Evolutionary conservation across 2,797 vertebrate species (phyloP).

Genomic region (Gadopsis marmoratus): DNA sequence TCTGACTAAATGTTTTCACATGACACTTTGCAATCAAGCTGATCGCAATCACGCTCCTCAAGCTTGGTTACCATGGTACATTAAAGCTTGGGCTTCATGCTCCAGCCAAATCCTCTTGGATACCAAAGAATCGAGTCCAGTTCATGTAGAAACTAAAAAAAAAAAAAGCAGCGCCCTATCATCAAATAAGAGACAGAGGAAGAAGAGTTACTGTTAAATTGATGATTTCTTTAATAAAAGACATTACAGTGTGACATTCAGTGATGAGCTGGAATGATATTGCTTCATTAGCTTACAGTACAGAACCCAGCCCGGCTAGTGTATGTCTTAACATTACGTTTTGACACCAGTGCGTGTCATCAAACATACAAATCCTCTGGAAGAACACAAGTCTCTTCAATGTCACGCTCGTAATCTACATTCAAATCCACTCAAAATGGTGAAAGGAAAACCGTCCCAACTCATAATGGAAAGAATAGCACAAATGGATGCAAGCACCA

Average conservation of each 20-base stretch:
- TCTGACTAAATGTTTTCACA: slow-evolving; percentile 50
- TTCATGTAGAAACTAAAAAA: neutral
- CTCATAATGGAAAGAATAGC: slow-evolving; percentile 36
- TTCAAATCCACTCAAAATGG: slow-evolving; percentile 57
- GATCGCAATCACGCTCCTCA: slow-evolving; percentile 46
- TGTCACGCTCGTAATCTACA: slow-evolving; percentile 53
- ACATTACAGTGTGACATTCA: slow-evolving; percentile 66
- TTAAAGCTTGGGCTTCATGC: slow-evolving; percentile 38
- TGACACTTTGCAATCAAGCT: slow-evolving; percentile 38
- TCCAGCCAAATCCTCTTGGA: slow-evolving; percentile 23
- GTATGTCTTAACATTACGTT: slow-evolving; percentile 29
- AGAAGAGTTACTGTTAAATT: slow-evolving; percentile 68
- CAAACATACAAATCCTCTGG: slow-evolving; percentile 26
- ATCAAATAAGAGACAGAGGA: slow-evolving; percentile 26
- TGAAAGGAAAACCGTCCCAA: slow-evolving; percentile 53
- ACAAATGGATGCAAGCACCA: slow-evolving; percentile 53
- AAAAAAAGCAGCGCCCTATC: neutral
- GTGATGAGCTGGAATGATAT: slow-evolving; percentile 65
- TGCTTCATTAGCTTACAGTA: slow-evolving; percentile 73
- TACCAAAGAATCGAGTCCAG: slow-evolving; percentile 1
- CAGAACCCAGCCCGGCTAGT: slow-evolving; percentile 52
- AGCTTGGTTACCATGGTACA: slow-evolving; percentile 56
- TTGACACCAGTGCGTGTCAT: slow-evolving; percentile 30
- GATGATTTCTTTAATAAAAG: slow-evolving; percentile 81
- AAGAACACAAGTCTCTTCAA: slow-evolving; percentile 37